Conservation (phyloP, 2,113 vertebrate genomes). For the Lepus americanus region DNA sequence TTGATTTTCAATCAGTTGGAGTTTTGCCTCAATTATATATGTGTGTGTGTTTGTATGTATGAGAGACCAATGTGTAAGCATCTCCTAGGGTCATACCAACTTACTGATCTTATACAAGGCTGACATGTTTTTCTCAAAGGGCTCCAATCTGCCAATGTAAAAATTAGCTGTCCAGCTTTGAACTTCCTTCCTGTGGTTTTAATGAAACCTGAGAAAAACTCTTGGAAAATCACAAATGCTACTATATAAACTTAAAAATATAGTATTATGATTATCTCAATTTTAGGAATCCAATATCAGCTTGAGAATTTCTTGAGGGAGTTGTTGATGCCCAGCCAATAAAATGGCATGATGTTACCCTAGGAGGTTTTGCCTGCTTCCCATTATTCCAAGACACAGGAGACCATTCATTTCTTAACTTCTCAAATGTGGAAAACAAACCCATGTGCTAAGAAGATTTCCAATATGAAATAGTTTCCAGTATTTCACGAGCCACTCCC, state of each 20-base stretch:
- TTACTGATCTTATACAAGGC: not conserved
- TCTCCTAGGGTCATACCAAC: not conserved
- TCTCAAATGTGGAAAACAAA: constrained; percentile 68
- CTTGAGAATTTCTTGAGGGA: constrained; percentile 29
- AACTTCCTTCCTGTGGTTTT: not conserved
- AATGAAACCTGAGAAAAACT: not conserved
- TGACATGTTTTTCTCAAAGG: not conserved
- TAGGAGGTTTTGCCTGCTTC: not conserved
- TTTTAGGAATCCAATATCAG: constrained; percentile 9
- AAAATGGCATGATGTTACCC: constrained; percentile 37
- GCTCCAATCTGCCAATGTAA: not conserved
- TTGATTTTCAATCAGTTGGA: not conserved
- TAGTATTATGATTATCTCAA: not conserved
- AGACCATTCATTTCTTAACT: constrained; percentile 55
- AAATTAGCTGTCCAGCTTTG: not conserved
- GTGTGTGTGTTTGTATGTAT: not conserved
- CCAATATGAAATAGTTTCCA: constrained; percentile 62
- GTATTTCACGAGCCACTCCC: constrained; percentile 38
- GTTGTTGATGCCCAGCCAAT: constrained; percentile 42
- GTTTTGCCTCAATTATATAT: not conserved
- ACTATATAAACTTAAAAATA: constrained; percentile 3
- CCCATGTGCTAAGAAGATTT: not conserved
- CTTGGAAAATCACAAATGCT: not conserved
- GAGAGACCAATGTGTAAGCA: not conserved
- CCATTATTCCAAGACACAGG: constrained; percentile 41